Evolutionary conservation across 23 tunicate species (phyloP).

Genomic region (Ascidia mentula): DNA sequence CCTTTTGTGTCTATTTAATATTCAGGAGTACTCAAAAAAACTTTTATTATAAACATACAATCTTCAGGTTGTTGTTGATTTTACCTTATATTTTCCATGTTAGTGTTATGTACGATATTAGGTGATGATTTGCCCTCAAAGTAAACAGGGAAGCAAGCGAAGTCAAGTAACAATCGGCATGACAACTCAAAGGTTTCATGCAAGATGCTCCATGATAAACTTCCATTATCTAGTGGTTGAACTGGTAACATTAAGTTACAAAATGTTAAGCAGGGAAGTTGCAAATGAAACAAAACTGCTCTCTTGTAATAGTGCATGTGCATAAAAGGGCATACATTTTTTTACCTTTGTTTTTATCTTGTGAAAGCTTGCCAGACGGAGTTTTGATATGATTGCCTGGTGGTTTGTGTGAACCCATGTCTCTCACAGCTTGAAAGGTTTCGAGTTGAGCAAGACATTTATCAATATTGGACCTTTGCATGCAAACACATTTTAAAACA

Average conservation of each 20-base stretch:
- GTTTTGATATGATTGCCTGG: too few species aligned
- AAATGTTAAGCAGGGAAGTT: too few species aligned
- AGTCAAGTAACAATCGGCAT: slow-evolving; percentile 34
- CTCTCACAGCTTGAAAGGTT: neutral
- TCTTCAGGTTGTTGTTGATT: neutral
- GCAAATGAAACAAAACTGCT: too few species aligned
- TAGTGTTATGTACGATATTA: neutral
- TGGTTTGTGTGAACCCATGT: neutral
- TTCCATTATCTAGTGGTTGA: too few species aligned
- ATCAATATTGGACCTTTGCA: slow-evolving; percentile 4
- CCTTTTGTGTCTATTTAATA: too few species aligned
- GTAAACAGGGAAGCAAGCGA: slow-evolving; percentile 51
- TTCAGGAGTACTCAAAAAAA: neutral
- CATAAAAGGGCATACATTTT: too few species aligned
- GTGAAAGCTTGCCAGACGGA: too few species aligned
- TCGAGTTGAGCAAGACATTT: neutral
- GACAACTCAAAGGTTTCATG: neutral
- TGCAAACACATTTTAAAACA: neutral
- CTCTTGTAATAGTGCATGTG: too few species aligned
- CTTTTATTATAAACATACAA: neutral
- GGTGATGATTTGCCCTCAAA: slow-evolving; percentile 13
- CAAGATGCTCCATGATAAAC: too few species aligned
- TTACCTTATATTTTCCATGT: neutral
- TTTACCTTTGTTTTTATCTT: too few species aligned
- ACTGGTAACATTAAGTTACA: too few species aligned